A percentile compares a stretch with the other conserved stretches of the same genome.
These are phyloP conservation scores for Falco rusticolus DNA, from an alignment of 2,797 vertebrate species.

Conservation along the genomic window DNA sequence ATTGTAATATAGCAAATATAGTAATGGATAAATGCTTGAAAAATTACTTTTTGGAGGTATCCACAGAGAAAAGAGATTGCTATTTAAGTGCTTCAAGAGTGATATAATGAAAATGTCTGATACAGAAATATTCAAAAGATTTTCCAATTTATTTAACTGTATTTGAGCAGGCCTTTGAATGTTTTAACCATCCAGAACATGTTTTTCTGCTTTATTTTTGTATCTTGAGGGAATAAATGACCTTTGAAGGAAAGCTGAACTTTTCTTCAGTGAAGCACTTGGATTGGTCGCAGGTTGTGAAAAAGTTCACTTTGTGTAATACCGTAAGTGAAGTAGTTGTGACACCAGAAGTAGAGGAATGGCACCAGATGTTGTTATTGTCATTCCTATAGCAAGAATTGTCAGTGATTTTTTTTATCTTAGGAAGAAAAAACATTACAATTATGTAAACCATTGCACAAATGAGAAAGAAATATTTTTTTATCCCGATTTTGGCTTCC, in stretches of 20 bases:
- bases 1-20: background rate
- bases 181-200: background rate
- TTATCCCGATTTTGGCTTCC: background rate
- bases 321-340: background rate
- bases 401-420: background rate
- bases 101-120: background rate
- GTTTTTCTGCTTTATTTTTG: background rate
- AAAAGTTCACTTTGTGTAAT: background rate
- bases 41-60: background rate
- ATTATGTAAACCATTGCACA: background rate
- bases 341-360: background rate
- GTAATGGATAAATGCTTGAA: background rate
- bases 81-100: background rate
- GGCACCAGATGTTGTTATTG: background rate
- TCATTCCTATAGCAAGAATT: background rate
- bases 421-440: background rate
- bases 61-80: background rate
- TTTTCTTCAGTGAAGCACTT: background rate
- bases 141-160: background rate
- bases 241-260: background rate
- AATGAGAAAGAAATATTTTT: background rate
- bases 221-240: background rate
- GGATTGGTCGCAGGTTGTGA: background rate
- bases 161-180: background rate
- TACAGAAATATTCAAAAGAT: background rate